Conservation (phyloP, 2,888 invertebrate species). For the Caenorhabditis doughertyi region DNA sequence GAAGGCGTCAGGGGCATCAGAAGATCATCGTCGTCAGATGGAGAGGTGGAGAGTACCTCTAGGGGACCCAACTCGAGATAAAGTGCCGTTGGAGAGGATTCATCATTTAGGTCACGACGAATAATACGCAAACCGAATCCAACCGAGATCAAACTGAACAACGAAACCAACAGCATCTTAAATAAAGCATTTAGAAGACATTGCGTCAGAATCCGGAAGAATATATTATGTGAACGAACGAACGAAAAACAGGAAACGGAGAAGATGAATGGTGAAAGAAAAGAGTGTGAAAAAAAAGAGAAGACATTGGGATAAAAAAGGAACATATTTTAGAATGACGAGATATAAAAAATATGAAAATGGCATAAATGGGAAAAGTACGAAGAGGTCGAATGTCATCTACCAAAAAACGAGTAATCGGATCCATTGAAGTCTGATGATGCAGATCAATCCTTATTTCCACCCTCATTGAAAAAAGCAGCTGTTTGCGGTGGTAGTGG, state of each 20-base stretch:
- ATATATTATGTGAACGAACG: background rate
- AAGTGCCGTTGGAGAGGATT: slow-evolving; percentile 12
- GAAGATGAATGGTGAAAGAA: slow-evolving; percentile 4
- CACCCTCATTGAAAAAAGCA: slow-evolving; percentile 19
- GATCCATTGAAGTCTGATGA: slow-evolving; percentile 45
- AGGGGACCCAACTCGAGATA: slow-evolving; percentile 59
- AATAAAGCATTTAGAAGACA: background rate
- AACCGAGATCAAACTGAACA: slow-evolving; percentile 58
- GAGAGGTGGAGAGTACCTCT: slow-evolving; percentile 3
- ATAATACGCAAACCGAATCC: slow-evolving; percentile 45
- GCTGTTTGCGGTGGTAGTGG: slow-evolving; percentile 38
- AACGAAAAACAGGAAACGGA: background rate
- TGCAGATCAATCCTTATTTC: slow-evolving; percentile 32
- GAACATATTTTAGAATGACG: slow-evolving; percentile 10
- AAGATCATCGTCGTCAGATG: slow-evolving; percentile 24
- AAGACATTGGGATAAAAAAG: slow-evolving; percentile 7
- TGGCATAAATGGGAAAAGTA: slow-evolving; percentile 10
- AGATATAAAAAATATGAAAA: slow-evolving; percentile 20
- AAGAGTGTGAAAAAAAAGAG: background rate
- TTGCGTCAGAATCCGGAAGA: background rate
- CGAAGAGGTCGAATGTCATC: slow-evolving; percentile 54
- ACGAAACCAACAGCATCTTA: slow-evolving; percentile 59
- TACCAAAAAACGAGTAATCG: slow-evolving; percentile 30
- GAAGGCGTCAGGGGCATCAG: background rate
- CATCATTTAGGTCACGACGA: slow-evolving; percentile 30